phyloP scores from a whole-genome alignment of 2,113 vertebrate genomes.

The Tetrao urogallus region DNA sequence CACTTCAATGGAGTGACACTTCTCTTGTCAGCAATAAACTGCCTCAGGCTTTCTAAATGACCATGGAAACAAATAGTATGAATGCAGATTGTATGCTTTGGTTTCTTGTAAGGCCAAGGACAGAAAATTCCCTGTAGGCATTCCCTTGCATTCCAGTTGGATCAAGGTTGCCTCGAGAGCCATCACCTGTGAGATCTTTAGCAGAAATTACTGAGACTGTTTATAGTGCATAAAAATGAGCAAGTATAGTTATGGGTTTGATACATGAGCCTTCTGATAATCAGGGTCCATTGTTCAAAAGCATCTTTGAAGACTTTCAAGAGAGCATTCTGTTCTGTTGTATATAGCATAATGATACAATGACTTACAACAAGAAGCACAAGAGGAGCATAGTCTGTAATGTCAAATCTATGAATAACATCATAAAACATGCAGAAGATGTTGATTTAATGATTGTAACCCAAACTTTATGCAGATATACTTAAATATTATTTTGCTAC shows the following conservation, averaged over 20 bases:
- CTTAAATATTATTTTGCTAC: neutral
- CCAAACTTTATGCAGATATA: neutral
- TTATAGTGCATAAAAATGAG: neutral
- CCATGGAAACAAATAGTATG: neutral
- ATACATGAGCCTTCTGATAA: neutral
- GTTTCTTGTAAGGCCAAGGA: neutral
- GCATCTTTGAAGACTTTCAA: neutral
- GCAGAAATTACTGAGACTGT: neutral
- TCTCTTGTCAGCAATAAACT: neutral
- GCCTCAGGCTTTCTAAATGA: neutral
- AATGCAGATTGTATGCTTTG: neutral
- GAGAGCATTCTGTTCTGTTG: neutral
- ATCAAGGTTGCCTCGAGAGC: neutral
- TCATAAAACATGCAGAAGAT: neutral
- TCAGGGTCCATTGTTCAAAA: neutral
- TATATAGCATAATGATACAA: accelerated
- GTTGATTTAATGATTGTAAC: neutral
- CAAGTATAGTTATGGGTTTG: neutral
- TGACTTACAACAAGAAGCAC: neutral
- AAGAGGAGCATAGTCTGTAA: neutral
- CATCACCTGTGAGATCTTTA: neutral
- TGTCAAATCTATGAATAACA: neutral
- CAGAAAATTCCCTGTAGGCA: neutral
- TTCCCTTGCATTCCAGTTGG: neutral
- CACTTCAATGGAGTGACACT: neutral